Evolutionary conservation across 2,797 vertebrate genomes (phyloP).

Genomic region (Coluber constrictor): DNA sequence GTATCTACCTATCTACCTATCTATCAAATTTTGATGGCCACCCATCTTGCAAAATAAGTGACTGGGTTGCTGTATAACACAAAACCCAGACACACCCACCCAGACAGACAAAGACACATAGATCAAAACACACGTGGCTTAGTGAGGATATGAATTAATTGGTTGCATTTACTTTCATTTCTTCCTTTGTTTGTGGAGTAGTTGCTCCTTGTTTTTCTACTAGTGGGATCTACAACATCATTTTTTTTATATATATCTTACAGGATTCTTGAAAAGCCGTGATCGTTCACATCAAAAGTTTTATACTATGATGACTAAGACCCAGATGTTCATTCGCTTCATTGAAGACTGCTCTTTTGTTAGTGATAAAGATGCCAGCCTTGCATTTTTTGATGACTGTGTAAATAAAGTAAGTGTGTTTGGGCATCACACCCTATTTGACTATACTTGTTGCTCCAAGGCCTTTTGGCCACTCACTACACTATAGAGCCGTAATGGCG

Average conservation of each 20-base stretch:
- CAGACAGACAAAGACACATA: not conserved
- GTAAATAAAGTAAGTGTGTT: constrained; percentile 90
- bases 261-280: constrained; percentile 95
- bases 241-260: constrained; percentile 27
- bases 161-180: not conserved
- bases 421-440: not conserved
- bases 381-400: constrained; percentile 98
- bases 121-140: not conserved
- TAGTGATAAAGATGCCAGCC: constrained; percentile 95
- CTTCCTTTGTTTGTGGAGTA: not conserved
- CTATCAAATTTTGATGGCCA: not conserved
- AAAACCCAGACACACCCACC: not conserved
- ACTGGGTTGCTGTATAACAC: not conserved
- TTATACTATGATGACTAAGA: constrained; percentile 96
- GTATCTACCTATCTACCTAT: too few relatives aligned
- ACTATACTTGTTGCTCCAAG: not conserved
- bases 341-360: constrained; percentile 99
- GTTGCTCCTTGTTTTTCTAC: fast-evolving
- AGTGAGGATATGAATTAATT: not conserved
- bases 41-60: not conserved
- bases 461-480: not conserved
- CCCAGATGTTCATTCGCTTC: constrained; percentile 99
- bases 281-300: constrained; percentile 98
- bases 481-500: not conserved
- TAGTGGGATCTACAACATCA: constrained; percentile 18